These are phyloP conservation scores for Gambusia holbrooki DNA, from an alignment of 2,113 vertebrate species.

Conservation along the genomic window DNA sequence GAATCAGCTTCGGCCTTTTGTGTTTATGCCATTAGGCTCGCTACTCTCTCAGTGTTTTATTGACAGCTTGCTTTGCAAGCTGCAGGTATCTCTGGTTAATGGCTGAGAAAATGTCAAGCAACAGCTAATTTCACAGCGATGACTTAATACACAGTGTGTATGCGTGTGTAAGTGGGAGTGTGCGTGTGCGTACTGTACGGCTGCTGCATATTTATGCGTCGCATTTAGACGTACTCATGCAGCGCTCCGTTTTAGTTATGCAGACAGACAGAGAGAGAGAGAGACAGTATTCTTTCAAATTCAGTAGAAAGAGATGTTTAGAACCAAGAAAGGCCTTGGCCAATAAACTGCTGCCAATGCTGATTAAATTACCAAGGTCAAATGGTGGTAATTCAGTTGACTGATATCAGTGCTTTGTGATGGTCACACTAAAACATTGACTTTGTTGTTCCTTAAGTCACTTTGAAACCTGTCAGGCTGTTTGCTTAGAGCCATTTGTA, in stretches of 20 bases:
- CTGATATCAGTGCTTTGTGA: too few relatives aligned
- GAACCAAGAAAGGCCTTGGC: not conserved
- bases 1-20: not conserved
- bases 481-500: too few relatives aligned
- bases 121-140: slow-evolving; percentile 5
- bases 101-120: slow-evolving; percentile 11
- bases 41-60: not conserved
- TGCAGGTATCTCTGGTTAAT: slow-evolving; percentile 4
- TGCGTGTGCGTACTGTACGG: not conserved
- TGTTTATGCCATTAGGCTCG: not conserved
- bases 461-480: too few relatives aligned
- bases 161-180: too few relatives aligned
- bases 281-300: not conserved
- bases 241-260: not conserved
- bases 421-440: too few relatives aligned
- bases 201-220: not conserved
- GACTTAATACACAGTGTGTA: not conserved
- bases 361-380: not conserved
- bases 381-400: too few relatives aligned
- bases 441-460: too few relatives aligned
- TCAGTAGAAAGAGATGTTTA: not conserved
- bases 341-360: not conserved
- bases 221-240: not conserved
- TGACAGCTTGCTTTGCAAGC: slow-evolving; percentile 2
- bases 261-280: not conserved